Percentiles rank a stretch among this genome's conserved stretches.
Conservation (phyloP, 2,888 invertebrate species). For the Deroplatys truncata region DNA sequence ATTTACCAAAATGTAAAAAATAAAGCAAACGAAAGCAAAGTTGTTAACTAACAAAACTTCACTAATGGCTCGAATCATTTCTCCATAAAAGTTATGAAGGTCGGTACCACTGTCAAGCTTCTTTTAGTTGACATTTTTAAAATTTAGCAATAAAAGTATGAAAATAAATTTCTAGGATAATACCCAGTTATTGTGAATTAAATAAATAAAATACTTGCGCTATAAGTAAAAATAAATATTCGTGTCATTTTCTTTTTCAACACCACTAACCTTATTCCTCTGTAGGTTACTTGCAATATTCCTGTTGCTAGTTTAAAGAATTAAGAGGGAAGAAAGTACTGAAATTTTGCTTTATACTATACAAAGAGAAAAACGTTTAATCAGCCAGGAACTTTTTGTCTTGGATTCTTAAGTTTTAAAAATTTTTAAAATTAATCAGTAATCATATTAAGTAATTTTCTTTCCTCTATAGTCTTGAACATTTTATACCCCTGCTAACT, state of each 20-base stretch:
- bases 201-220: constrained; percentile 7
- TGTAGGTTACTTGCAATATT: too few relatives aligned
- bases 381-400: too few relatives aligned
- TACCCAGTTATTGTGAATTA: constrained; percentile 9
- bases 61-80: background rate
- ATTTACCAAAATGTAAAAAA: background rate
- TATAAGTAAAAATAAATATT: background rate
- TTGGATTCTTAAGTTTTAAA: too few relatives aligned
- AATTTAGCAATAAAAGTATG: constrained; percentile 10
- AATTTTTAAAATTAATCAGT: too few relatives aligned
- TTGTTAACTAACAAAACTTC: background rate
- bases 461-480: too few relatives aligned
- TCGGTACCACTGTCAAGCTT: constrained; percentile 8
- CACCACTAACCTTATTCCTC: background rate
- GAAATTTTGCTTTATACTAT: too few relatives aligned
- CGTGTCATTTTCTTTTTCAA: background rate
- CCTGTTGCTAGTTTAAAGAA: too few relatives aligned
- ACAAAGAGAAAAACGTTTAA: too few relatives aligned
- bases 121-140: constrained; percentile 2
- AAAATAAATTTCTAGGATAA: constrained; percentile 6
- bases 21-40: background rate
- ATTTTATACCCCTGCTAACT: too few relatives aligned
- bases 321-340: too few relatives aligned
- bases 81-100: background rate
- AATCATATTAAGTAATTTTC: too few relatives aligned